A percentile compares a stretch with the other conserved stretches of the same genome.
Evolutionary conservation across 1,140 invertebrate genomes (phyloP).

Genomic region (Bradysia coprophila): DNA sequence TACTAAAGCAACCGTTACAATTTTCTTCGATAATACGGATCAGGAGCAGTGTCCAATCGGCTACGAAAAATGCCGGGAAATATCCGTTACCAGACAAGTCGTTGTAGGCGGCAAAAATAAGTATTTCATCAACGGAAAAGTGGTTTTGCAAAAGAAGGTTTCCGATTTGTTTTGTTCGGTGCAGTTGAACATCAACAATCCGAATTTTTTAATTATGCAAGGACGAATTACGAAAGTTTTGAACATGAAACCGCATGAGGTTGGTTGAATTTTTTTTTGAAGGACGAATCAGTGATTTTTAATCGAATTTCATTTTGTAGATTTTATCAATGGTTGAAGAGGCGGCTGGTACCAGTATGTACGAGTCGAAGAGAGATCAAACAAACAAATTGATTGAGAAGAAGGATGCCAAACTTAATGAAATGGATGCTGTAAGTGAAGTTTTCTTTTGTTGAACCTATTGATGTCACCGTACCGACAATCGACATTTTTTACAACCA

Average conservation of each 20-base stretch:
- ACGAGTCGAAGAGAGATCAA: slow-evolving; percentile 83
- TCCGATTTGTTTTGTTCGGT: slow-evolving; percentile 92
- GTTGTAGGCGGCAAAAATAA: slow-evolving; percentile 73
- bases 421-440: slow-evolving; percentile 59
- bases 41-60: slow-evolving; percentile 70
- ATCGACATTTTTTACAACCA: no score
- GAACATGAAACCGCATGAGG: slow-evolving; percentile 96
- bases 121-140: slow-evolving; percentile 88
- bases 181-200: slow-evolving; percentile 97
- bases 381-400: slow-evolving; percentile 81
- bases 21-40: slow-evolving; percentile 89
- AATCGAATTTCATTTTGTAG: slow-evolving; percentile 26
- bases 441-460: no score
- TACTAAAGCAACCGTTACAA: slow-evolving; percentile 88
- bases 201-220: slow-evolving; percentile 99
- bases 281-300: not conserved
- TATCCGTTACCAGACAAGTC: slow-evolving; percentile 79
- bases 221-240: slow-evolving; percentile 97
- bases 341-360: slow-evolving; percentile 95
- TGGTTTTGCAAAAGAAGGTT: slow-evolving; percentile 75
- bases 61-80: slow-evolving; percentile 84
- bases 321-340: slow-evolving; percentile 98
- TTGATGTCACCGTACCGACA: no score
- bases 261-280: slow-evolving; percentile 20
- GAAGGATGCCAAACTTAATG: slow-evolving; percentile 79